phyloP scores from a whole-genome alignment of 2,888 invertebrate species.

The Andrena minutula region DNA sequence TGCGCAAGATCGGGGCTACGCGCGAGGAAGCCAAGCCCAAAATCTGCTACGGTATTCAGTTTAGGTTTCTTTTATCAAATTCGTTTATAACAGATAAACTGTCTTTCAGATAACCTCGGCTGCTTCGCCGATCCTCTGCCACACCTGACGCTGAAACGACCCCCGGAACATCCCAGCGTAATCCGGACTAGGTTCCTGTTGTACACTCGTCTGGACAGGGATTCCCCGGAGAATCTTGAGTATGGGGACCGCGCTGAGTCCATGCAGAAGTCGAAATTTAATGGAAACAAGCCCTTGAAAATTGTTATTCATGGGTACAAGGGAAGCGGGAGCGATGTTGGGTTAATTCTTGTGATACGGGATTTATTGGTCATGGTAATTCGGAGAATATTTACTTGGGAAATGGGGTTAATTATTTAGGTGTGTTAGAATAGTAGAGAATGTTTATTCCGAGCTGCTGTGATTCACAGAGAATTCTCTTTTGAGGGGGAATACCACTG shows the following conservation, averaged over 20 bases:
- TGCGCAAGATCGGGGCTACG: constrained; percentile 67
- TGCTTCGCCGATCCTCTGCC: constrained; percentile 86
- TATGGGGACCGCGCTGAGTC: constrained; percentile 86
- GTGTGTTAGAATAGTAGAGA: too few species aligned
- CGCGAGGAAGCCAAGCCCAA: constrained; percentile 77
- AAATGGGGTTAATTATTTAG: too few species aligned
- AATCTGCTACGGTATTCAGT: constrained; percentile 79
- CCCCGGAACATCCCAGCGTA: constrained; percentile 86
- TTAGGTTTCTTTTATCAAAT: background rate
- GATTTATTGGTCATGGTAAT: constrained; percentile 86
- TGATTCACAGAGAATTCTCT: too few species aligned
- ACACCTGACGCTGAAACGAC: constrained; percentile 86
- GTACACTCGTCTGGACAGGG: constrained; percentile 84
- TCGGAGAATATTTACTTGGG: too few species aligned
- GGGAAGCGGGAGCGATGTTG: constrained; percentile 86
- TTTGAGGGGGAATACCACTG: too few species aligned
- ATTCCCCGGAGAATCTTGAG: constrained; percentile 83
- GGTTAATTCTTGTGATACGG: constrained; percentile 84
- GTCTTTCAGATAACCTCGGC: constrained; percentile 86
- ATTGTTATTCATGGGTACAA: constrained; percentile 87
- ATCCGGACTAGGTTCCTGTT: constrained; percentile 87
- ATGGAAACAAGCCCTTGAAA: constrained; percentile 85
- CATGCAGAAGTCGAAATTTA: constrained; percentile 85
- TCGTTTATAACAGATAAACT: background rate
- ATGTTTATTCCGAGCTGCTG: too few species aligned